Conservation (phyloP, 2,888 invertebrate species). For the Branchinecta sandiegonensis region DNA sequence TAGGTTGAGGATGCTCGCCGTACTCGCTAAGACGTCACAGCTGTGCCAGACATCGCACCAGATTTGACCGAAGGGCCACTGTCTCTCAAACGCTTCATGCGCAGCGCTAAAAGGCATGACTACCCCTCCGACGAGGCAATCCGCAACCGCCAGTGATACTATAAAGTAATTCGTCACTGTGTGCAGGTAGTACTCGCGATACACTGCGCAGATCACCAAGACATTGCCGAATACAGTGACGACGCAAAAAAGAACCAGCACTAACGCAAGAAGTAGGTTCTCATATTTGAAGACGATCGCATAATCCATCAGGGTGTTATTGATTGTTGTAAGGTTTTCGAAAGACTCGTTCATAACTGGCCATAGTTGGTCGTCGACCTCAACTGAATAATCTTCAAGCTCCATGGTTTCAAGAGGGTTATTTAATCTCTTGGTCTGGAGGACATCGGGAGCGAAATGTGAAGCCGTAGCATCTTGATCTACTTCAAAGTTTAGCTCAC, state of each 20-base stretch:
- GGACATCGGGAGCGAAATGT: too few relatives aligned
- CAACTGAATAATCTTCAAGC: too few relatives aligned
- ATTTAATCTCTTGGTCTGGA: too few relatives aligned
- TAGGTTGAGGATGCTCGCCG: slow-evolving; percentile 90
- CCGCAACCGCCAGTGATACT: slow-evolving; percentile 89
- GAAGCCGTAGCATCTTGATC: too few relatives aligned
- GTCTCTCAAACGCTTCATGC: slow-evolving; percentile 72
- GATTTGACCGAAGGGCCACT: slow-evolving; percentile 85
- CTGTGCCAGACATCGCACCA: slow-evolving; percentile 98
- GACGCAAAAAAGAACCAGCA: slow-evolving; percentile 71
- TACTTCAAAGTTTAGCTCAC: too few relatives aligned
- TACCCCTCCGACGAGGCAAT: slow-evolving; percentile 84
- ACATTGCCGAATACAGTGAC: slow-evolving; percentile 90
- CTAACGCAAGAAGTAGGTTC: slow-evolving; percentile 57
- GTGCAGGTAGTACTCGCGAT: slow-evolving; percentile 79
- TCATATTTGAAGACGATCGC: slow-evolving; percentile 35
- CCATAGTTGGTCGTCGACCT: too few relatives aligned
- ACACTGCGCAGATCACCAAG: slow-evolving; percentile 82
- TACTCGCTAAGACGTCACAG: slow-evolving; percentile 88
- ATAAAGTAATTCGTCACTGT: slow-evolving; percentile 97
- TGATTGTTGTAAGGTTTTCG: too few relatives aligned
- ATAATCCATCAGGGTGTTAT: neutral
- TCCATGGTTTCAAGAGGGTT: too few relatives aligned
- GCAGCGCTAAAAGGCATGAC: slow-evolving; percentile 96
- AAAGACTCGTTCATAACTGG: too few relatives aligned